Base-by-base conservation (phyloP, 2,888 invertebrate species). In the Diadegma fenestrale region DNA sequence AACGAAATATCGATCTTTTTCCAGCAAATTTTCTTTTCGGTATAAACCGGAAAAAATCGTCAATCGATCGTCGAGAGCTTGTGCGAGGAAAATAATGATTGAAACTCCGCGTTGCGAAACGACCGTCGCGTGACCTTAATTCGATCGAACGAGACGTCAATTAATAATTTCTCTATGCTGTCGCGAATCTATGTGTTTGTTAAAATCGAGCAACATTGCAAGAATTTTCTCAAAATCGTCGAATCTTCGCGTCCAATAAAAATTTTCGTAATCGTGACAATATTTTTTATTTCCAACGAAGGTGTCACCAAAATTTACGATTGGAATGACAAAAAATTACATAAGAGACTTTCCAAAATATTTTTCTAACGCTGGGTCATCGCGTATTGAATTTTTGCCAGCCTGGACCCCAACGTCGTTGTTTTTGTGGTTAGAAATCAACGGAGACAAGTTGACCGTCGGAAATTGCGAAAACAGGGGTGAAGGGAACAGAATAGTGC, bases 391-490 rank as follows among this genome's bases (percentile, higher is more conserved):
- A 79, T 54, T 83, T 79, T 79, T 66, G 26, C 61, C 58, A 7
- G 2, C 7, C 26, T 22, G 8, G 48, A 73, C 69, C 43, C n/a
- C n/a, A n/a, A 22, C 43, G 51, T 30, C 33, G 45, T 75, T 83
- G 79, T 79, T 73, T 83, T 63, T 41, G 73, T 48, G 79, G 83
- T 41, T 17, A 45, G 83, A 83, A 79, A 79, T 71, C 69, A 69
- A 33, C 48, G 45, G 73, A 68, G 83, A 83, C 79, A 83, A 69
- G 69, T 71, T 48, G 54, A 66, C 37, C 37, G 37, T 7, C 76
- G 80, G 75, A 71, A 80, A 75, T 76, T 80, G n/a, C 26, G 7
- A 26, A 17, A 17, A 51, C 30, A 30, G 14, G 51, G 71, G n/a
- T n/a, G 51, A 51, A 48, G 33, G 30, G 33, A 7, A 33, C 19